A percentile compares a stretch with the other conserved stretches of the same genome.
Conservation (phyloP, 2,888 invertebrate species). For the Venusia cambrica region DNA sequence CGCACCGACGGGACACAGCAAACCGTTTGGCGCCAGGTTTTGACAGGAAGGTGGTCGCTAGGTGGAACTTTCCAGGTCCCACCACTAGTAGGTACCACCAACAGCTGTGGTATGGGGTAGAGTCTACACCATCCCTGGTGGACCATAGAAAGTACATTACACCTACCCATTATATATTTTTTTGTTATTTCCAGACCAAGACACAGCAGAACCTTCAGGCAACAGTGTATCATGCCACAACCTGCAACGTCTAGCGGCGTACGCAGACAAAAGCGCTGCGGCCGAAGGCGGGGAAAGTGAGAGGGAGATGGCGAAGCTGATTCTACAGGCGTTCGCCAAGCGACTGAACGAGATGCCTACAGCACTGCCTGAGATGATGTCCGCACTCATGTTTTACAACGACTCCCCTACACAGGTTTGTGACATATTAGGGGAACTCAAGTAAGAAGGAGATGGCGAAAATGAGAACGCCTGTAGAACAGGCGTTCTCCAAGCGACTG, state of each 20-base stretch:
- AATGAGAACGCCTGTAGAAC: too few relatives aligned
- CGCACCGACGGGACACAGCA: too few relatives aligned
- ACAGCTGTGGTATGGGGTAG: too few relatives aligned
- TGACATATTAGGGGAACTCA: too few relatives aligned
- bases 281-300: conserved; percentile 60
- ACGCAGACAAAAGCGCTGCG: conserved; percentile 79
- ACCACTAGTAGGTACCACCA: too few relatives aligned
- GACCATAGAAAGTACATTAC: too few relatives aligned
- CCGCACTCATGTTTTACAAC: conserved; percentile 85
- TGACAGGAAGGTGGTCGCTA: too few relatives aligned
- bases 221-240: conserved; percentile 94
- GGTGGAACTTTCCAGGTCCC: too few relatives aligned
- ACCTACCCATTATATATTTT: background rate
- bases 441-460: too few relatives aligned
- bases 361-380: conserved; percentile 88
- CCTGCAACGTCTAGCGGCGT: conserved; percentile 86
- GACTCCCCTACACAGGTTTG: conserved; percentile 87
- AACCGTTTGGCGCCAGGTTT: too few relatives aligned
- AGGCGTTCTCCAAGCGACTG: too few relatives aligned
- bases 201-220: conserved; percentile 96
- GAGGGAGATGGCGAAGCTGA: conserved; percentile 79
- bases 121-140: too few relatives aligned
- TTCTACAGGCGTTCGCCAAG: conserved; percentile 83
- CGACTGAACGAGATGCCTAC: conserved; percentile 84
- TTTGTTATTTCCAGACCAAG: conserved; percentile 85